These are phyloP conservation scores for Pogonocichla stellata DNA, from an alignment of 2,113 vertebrate species.

Conservation along the genomic window DNA sequence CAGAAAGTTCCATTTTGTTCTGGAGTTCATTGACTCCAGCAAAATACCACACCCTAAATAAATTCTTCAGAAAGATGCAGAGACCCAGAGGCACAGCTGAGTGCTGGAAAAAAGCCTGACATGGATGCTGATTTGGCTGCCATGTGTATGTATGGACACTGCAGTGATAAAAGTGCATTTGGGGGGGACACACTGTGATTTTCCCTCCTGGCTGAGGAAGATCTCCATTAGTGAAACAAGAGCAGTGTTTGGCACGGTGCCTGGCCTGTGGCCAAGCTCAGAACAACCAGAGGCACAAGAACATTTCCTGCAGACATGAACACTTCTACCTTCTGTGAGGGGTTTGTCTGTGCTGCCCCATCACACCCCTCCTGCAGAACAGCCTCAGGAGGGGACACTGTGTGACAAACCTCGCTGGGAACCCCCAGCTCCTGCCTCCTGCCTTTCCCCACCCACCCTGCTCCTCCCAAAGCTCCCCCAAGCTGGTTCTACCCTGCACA, in stretches of 20 bases:
- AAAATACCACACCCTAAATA: background rate
- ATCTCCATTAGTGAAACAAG: background rate
- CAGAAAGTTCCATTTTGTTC: background rate
- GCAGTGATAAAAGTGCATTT: background rate
- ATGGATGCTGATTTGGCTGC: background rate
- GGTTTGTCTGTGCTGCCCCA: background rate
- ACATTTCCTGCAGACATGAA: background rate
- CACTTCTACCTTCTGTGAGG: background rate
- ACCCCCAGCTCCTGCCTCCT: background rate
- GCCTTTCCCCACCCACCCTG: background rate
- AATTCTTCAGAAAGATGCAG: background rate
- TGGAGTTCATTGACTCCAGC: background rate
- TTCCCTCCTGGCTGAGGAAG: background rate
- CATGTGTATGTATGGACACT: rapidly evolving
- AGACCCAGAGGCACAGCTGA: background rate
- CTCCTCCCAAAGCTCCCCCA: background rate
- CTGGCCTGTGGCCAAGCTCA: background rate
- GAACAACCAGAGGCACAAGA: background rate
- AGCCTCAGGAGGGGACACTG: background rate
- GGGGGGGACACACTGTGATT: background rate
- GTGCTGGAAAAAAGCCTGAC: background rate
- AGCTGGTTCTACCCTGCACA: background rate
- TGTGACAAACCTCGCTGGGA: background rate
- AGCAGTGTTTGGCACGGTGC: background rate
- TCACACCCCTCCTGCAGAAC: background rate